A percentile compares a stretch with the other conserved stretches of the same genome.
Evolutionary conservation across 2,113 vertebrate genomes (phyloP).

Genomic region (Rhinolophus ferrumequinum): DNA sequence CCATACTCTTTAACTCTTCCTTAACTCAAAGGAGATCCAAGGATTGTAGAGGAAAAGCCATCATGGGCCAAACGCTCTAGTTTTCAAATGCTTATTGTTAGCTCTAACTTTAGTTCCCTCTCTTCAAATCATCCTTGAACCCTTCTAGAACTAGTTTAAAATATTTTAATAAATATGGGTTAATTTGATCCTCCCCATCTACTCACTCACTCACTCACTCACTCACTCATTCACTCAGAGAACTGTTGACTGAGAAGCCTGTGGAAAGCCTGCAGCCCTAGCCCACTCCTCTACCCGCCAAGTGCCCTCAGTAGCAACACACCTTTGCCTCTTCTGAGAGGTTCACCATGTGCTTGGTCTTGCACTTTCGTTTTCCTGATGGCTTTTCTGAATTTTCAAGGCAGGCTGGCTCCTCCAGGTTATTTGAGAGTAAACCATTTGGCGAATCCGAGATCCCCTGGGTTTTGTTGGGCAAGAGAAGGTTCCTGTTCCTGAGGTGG

Average conservation of each 20-base stretch:
- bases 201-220: background rate
- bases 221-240: background rate
- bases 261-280: background rate
- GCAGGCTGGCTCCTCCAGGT: constrained; percentile 81
- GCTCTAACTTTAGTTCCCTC: constrained; percentile 10
- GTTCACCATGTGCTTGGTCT: constrained; percentile 95
- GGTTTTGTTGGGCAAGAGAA: constrained; percentile 80
- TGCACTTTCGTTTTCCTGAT: constrained; percentile 98
- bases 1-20: constrained; percentile 52
- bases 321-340: constrained; percentile 93
- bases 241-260: background rate
- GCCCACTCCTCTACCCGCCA: background rate
- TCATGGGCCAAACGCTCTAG: background rate
- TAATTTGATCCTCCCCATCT: background rate
- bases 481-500: constrained; percentile 83
- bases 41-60: background rate
- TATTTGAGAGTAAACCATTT: constrained; percentile 86
- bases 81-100: background rate
- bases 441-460: constrained; percentile 84
- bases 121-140: background rate
- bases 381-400: constrained; percentile 93
- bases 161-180: constrained; percentile 14
- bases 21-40: constrained; percentile 44
- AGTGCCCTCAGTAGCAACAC: background rate
- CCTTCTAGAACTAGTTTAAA: constrained; percentile 26